Percentiles rank a stretch among this genome's conserved stretches.
These are phyloP conservation scores for Kryptopterus vitreolus DNA, from an alignment of 2,797 vertebrate species.

Conservation along the genomic window DNA sequence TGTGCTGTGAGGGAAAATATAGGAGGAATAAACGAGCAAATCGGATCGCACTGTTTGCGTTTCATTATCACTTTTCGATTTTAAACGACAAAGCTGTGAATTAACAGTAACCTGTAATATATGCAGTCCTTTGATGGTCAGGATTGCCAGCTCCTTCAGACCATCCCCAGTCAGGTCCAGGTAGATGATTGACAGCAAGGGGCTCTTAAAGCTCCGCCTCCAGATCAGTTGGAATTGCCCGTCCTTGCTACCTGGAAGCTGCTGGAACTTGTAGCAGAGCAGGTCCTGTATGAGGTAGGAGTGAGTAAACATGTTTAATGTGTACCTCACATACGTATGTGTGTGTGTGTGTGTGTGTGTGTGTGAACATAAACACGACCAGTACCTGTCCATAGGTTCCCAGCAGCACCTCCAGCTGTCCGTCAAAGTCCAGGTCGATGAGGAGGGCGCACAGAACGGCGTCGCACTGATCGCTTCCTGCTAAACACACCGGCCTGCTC, in stretches of 20 bases:
- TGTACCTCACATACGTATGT: neutral
- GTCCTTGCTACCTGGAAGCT: slow-evolving; percentile 32
- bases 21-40: neutral
- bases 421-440: slow-evolving; percentile 85
- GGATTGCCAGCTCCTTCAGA: slow-evolving; percentile 82
- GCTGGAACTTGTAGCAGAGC: slow-evolving; percentile 84
- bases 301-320: neutral
- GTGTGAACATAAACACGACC: neutral
- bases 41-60: no score
- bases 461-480: slow-evolving; percentile 84
- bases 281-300: slow-evolving; percentile 75
- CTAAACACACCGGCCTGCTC: slow-evolving; percentile 71
- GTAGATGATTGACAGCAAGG: slow-evolving; percentile 83
- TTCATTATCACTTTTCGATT: no score
- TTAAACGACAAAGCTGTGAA: neutral
- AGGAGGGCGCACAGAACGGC: slow-evolving; percentile 85
- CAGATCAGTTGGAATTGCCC: slow-evolving; percentile 78
- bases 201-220: slow-evolving; percentile 86
- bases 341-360: slow-evolving; percentile 10
- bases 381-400: slow-evolving; percentile 89
- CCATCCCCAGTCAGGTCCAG: slow-evolving; percentile 86
- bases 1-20: slow-evolving; percentile 64
- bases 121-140: slow-evolving; percentile 87
- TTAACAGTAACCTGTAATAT: slow-evolving; percentile 80
- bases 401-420: slow-evolving; percentile 81